A percentile compares a stretch with the other conserved stretches of the same genome.
Evolutionary conservation across 1,140 invertebrate genomes (phyloP).

Genomic region (Pygmarrhopalites habei): DNA sequence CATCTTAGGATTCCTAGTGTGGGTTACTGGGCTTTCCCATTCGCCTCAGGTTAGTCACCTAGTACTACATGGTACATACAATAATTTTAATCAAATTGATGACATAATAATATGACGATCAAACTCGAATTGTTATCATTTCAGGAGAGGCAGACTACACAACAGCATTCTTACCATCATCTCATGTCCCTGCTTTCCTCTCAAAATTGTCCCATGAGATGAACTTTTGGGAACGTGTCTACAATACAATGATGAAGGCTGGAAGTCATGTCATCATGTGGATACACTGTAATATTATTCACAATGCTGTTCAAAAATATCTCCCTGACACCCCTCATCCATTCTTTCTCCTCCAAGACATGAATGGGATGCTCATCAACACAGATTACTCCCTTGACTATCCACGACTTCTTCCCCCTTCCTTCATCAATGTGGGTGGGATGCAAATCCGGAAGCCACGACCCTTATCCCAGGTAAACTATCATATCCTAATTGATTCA

Average conservation of each 20-base stretch:
- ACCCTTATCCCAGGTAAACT: constrained; percentile 35
- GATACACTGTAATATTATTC: constrained; percentile 39
- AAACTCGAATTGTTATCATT: no score
- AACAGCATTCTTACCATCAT: constrained; percentile 40
- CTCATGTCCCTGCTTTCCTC: constrained; percentile 40
- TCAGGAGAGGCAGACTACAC: constrained; percentile 41
- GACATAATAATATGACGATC: no score
- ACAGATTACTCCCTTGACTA: constrained; percentile 42
- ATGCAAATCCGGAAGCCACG: constrained; percentile 39
- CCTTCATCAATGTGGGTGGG: constrained; percentile 42
- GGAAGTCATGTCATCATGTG: constrained; percentile 40
- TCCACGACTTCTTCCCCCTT: constrained; percentile 41
- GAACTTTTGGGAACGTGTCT: constrained; percentile 39
- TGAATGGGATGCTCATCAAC: constrained; percentile 43
- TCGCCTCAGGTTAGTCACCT: no score
- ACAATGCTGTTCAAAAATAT: constrained; percentile 37
- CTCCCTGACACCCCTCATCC: constrained; percentile 40
- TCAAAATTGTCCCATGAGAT: constrained; percentile 40
- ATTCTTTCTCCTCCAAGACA: constrained; percentile 38
- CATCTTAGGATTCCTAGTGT: constrained; percentile 38
- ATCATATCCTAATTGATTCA: no score
- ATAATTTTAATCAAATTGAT: no score
- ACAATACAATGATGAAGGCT: constrained; percentile 38
- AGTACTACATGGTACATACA: no score
- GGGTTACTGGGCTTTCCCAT: constrained; percentile 41